These are phyloP conservation scores for Cathartes aura DNA, from an alignment of 2,113 vertebrate species.

Conservation along the genomic window DNA sequence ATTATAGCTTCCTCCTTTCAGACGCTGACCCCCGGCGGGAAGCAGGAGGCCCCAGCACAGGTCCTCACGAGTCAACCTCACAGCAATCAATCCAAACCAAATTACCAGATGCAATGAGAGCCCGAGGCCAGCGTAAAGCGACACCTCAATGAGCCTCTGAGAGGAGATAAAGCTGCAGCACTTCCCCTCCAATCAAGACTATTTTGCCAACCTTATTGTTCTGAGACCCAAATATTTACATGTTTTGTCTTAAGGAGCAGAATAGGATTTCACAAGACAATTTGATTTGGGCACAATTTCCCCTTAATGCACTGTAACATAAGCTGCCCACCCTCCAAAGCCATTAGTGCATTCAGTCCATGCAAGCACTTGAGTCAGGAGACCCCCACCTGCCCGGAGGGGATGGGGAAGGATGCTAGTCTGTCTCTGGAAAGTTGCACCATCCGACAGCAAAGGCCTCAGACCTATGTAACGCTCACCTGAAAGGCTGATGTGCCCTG, in stretches of 20 bases:
- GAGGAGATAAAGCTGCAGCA: conserved; percentile 81
- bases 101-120: conserved; percentile 85
- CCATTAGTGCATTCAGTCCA: conserved; percentile 41
- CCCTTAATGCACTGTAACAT: conserved; percentile 80
- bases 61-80: conserved; percentile 80
- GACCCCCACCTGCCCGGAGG: background rate
- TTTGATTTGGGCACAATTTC: conserved; percentile 81
- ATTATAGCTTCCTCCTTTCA: conserved; percentile 91
- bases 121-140: conserved; percentile 83
- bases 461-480: background rate
- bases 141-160: conserved; percentile 87
- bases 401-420: background rate
- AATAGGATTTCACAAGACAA: conserved; percentile 89
- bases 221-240: conserved; percentile 97
- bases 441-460: background rate
- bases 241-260: conserved; percentile 89
- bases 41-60: conserved; percentile 74
- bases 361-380: conserved; percentile 1
- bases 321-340: conserved; percentile 59
- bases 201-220: conserved; percentile 90
- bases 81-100: conserved; percentile 87
- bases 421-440: background rate
- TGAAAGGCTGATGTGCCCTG: background rate
- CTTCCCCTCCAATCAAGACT: conserved; percentile 89
- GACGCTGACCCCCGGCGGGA: conserved; percentile 77